Conservation (phyloP, 2,113 vertebrate genomes). For the Sinocyclocheilus anophthalmus region DNA sequence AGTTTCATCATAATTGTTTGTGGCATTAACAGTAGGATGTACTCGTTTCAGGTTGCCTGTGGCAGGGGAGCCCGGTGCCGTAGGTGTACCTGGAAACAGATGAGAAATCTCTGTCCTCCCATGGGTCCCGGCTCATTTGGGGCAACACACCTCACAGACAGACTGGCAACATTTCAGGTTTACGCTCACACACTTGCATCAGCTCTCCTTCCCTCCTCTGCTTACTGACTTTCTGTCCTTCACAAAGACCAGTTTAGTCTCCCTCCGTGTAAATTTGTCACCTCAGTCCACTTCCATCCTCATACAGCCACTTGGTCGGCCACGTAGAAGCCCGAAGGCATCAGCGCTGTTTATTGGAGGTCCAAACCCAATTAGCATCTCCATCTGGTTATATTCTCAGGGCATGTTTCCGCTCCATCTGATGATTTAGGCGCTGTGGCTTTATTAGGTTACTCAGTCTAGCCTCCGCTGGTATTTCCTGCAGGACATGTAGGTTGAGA, state of each 20-base stretch:
- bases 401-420: slow-evolving; percentile 84
- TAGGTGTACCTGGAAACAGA: slow-evolving; percentile 59
- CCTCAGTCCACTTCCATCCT: slow-evolving; percentile 77
- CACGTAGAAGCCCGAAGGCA: slow-evolving; percentile 83
- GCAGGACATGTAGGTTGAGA: slow-evolving; percentile 85
- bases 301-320: slow-evolving; percentile 82
- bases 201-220: not conserved
- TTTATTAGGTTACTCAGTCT: slow-evolving; percentile 95
- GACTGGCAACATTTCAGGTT: slow-evolving; percentile 21
- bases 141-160: slow-evolving; percentile 3
- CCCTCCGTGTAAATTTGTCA: slow-evolving; percentile 73
- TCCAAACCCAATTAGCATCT: slow-evolving; percentile 94
- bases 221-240: slow-evolving; percentile 25
- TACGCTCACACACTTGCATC: slow-evolving; percentile 29
- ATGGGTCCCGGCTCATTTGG: slow-evolving; percentile 20
- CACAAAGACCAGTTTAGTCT: slow-evolving; percentile 46
- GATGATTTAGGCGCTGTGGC: slow-evolving; percentile 88
- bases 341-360: slow-evolving; percentile 87
- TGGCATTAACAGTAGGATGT: slow-evolving; percentile 58
- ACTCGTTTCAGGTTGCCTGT: slow-evolving; percentile 53
- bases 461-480: slow-evolving; percentile 95
- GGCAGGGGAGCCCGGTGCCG: slow-evolving; percentile 56
- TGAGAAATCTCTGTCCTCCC: slow-evolving; percentile 1
- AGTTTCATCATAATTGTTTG: slow-evolving; percentile 68
- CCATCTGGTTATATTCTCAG: slow-evolving; percentile 92